Percentiles rank a stretch among this genome's conserved stretches.
Evolutionary conservation across 1,140 invertebrate species (phyloP).

Genomic region (Drosophila trapezifrons): DNA sequence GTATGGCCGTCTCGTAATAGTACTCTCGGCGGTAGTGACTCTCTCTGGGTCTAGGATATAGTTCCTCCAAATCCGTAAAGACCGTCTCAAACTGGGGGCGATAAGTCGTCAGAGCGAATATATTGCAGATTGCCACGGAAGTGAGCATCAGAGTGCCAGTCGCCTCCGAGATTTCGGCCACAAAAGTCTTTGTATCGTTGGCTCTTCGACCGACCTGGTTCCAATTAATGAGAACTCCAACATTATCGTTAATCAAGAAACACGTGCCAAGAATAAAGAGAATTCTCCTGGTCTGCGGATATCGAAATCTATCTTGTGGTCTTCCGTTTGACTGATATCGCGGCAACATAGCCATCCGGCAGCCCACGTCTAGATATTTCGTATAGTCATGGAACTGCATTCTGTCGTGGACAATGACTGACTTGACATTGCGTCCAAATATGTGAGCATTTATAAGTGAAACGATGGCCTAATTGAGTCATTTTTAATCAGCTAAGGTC

Average conservation of each 20-base stretch:
- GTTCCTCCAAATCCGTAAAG: constrained; percentile 38
- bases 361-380: constrained; percentile 41
- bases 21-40: constrained; percentile 34
- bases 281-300: background rate
- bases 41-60: constrained; percentile 22
- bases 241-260: constrained; percentile 60
- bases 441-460: too few relatives aligned
- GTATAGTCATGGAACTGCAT: constrained; percentile 47
- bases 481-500: background rate
- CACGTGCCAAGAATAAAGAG: constrained; percentile 45
- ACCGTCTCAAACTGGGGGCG: constrained; percentile 38
- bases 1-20: constrained; percentile 37
- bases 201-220: constrained; percentile 4
- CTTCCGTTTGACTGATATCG: constrained; percentile 28
- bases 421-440: background rate
- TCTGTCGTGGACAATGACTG: background rate
- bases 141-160: constrained; percentile 47
- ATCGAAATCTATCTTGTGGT: background rate
- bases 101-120: constrained; percentile 44
- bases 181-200: background rate
- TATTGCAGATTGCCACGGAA: constrained; percentile 43
- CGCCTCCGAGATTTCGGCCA: constrained; percentile 54
- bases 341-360: constrained; percentile 25
- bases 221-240: constrained; percentile 59
- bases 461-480: background rate